Base-by-base conservation (phyloP, 2,797 vertebrate genomes). In the Chaunax sp. region DNA sequence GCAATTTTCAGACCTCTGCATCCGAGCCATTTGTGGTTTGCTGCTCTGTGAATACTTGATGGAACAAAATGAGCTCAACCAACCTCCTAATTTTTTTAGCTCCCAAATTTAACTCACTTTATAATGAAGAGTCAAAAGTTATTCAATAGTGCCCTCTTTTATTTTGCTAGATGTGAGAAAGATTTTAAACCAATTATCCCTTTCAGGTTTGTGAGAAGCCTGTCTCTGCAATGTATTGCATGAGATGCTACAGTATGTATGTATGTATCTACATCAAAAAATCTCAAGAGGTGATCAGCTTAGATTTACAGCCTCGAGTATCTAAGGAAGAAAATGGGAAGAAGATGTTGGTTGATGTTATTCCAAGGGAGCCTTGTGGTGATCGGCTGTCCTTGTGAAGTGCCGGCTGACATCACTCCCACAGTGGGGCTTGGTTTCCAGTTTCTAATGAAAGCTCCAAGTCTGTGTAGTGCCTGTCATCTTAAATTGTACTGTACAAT, bases 381-480 rank as follows among this genome's bases (percentile, higher is more conserved):
- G 77, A 69, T 86, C 38, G 46, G 78, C 67, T 8, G 44, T 69
- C 64, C 82, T 77, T 79, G 72, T 71, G 72, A 52, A 43, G 68
- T 64, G 71, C 63, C 77, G 65, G 69, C 72, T 90, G 86, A 90
- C 81, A 82, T 90, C 79, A 87, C 82, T 63, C 89, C 84, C 77
- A 74, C 74, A 67, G 65, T n/a, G 28, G 52, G 52, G 77, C 66
- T 76, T 68, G 77, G 65, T 67, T 83, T 37, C 72, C 58, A 73
- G 37, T 80, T 83, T 78, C 46, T 70, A 68, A 43, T 68, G 45
- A 80, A 79, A 53, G 65, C 70, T 67, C 46, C 19, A 56, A 40
- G 61, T 14, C 30, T 60, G 54, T 69, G 18, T 78, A 59, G 30
- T 46, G 58, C 65, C 53, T 75, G 69, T 75, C 64, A 41, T 82